Conservation (phyloP, 2,113 vertebrate genomes). For the Peromyscus californicus region DNA sequence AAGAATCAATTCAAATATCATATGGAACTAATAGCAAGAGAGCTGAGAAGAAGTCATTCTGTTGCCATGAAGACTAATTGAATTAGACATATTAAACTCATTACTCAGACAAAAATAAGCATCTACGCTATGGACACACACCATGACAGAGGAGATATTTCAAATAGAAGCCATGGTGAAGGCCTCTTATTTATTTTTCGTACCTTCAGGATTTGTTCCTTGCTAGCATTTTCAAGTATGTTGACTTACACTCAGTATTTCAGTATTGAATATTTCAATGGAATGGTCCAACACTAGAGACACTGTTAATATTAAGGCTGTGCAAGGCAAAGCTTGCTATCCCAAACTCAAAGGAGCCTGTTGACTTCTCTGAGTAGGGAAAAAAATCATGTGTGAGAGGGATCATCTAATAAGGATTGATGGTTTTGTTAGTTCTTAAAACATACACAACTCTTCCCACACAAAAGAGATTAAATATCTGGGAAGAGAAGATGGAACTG, state of each 20-base stretch:
- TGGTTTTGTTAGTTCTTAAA: neutral
- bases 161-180: conserved; percentile 78
- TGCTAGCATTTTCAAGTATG: conserved; percentile 22
- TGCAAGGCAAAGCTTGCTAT: neutral
- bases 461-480: neutral
- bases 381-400: neutral
- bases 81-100: conserved; percentile 95
- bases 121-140: conserved; percentile 84
- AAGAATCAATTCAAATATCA: conserved; percentile 93
- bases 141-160: conserved; percentile 76
- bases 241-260: neutral
- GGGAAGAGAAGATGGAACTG: too few species aligned
- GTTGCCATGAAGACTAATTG: conserved; percentile 87
- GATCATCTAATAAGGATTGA: neutral
- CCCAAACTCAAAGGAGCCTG: neutral
- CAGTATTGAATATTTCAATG: neutral
- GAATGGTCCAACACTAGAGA: neutral
- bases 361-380: neutral
- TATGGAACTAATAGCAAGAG: conserved; percentile 90
- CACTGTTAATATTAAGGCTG: neutral
- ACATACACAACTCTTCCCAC: neutral
- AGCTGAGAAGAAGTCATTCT: conserved; percentile 84
- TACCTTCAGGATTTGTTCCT: conserved; percentile 81
- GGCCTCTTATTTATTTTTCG: conserved; percentile 83
- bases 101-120: conserved; percentile 95